phyloP scores from a whole-genome alignment of 2,888 invertebrate species.

The Microplitis manilae region DNA sequence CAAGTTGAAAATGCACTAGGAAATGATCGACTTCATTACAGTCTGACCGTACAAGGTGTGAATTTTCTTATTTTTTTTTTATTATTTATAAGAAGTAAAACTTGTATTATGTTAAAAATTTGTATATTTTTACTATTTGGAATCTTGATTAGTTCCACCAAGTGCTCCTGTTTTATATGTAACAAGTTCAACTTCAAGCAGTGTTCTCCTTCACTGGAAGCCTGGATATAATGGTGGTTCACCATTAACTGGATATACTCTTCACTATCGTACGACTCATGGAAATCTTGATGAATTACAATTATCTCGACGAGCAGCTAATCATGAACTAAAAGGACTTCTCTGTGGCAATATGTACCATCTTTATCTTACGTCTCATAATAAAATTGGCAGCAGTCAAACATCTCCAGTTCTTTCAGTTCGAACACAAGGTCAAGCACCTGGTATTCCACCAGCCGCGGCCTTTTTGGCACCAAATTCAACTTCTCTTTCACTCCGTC shows the following conservation, averaged over 20 bases:
- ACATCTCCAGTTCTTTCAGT: constrained; percentile 80
- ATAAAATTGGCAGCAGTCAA: constrained; percentile 81
- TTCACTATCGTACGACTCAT: constrained; percentile 78
- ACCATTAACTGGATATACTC: constrained; percentile 78
- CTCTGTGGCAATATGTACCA: constrained; percentile 83
- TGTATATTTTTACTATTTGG: constrained; percentile 40
- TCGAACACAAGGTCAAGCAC: constrained; percentile 81
- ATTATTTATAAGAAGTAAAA: neutral
- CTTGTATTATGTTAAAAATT: neutral
- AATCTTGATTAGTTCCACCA: constrained; percentile 77
- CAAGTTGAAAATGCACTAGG: constrained; percentile 81
- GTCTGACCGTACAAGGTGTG: constrained; percentile 78
- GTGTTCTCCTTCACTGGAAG: constrained; percentile 84
- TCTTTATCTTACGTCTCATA: constrained; percentile 80
- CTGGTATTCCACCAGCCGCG: constrained; percentile 78
- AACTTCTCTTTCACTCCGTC: constrained; percentile 78
- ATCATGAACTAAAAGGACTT: constrained; percentile 80
- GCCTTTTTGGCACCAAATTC: constrained; percentile 81
- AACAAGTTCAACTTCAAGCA: constrained; percentile 83
- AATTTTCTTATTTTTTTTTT: neutral
- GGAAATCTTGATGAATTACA: constrained; percentile 79
- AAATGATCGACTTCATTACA: constrained; percentile 78
- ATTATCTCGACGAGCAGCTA: constrained; percentile 78
- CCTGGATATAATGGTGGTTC: constrained; percentile 81
- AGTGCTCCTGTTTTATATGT: constrained; percentile 82